These are phyloP conservation scores for Zosterops lateralis DNA, from an alignment of 2,113 vertebrate genomes.

Conservation along the genomic window DNA sequence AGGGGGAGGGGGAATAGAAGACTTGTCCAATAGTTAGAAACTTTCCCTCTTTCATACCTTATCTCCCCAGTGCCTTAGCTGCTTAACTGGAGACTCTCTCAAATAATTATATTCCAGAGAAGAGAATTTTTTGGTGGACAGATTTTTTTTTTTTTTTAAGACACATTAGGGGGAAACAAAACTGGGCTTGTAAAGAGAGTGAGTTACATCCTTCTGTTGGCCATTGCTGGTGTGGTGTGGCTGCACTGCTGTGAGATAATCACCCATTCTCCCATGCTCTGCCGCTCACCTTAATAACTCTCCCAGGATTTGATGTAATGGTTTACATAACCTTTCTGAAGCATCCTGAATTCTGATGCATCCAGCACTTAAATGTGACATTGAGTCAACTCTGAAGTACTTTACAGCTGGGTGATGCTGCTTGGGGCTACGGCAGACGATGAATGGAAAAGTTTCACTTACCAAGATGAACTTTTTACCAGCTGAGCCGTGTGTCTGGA, in stretches of 20 bases:
- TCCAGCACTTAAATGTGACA: conserved; percentile 44
- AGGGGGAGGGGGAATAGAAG: neutral
- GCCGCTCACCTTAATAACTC: conserved; percentile 54
- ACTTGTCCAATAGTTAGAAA: neutral
- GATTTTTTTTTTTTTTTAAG: neutral
- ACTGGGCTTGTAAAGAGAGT: conserved; percentile 16
- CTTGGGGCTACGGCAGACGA: neutral
- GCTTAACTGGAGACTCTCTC: neutral
- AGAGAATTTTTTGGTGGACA: neutral
- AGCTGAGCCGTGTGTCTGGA: neutral
- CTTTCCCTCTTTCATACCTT: neutral
- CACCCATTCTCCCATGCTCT: conserved; percentile 53
- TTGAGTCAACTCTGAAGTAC: conserved; percentile 16
- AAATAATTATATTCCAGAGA: neutral
- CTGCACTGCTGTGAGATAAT: conserved; percentile 21
- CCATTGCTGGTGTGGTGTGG: neutral
- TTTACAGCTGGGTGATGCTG: neutral
- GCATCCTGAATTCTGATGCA: conserved; percentile 45
- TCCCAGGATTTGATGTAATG: conserved; percentile 47
- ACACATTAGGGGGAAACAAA: neutral
- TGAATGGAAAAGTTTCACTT: conserved; percentile 5
- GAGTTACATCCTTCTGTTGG: conserved; percentile 28
- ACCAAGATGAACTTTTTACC: neutral
- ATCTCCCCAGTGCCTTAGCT: neutral
- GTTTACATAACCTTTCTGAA: conserved; percentile 50